These are phyloP conservation scores for Alviniconcha marisindica DNA, from an alignment of 1,140 invertebrate species.

Conservation along the genomic window DNA sequence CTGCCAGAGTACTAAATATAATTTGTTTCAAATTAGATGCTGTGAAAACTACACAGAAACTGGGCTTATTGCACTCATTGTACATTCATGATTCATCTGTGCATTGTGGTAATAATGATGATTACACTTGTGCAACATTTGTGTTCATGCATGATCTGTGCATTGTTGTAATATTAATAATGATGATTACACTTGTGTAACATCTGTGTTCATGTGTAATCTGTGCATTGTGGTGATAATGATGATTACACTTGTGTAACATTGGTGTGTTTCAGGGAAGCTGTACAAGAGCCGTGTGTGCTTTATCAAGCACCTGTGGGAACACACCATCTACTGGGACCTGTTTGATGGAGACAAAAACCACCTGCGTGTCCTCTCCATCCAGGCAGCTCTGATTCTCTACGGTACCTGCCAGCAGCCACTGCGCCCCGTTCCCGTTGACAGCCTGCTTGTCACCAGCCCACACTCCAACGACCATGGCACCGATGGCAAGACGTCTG, in stretches of 20 bases:
- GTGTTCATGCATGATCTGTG: too few species aligned
- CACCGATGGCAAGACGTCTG: neutral
- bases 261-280: constrained; percentile 67
- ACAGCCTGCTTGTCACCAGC: constrained; percentile 27
- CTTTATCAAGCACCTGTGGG: constrained; percentile 73
- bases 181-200: too few species aligned
- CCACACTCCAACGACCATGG: neutral
- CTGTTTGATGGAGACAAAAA: constrained; percentile 69
- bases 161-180: too few species aligned
- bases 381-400: constrained; percentile 71
- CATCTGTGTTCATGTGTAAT: neutral
- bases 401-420: constrained; percentile 55
- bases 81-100: too few species aligned
- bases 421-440: constrained; percentile 41
- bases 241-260: neutral
- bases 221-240: neutral
- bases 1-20: too few species aligned
- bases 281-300: constrained; percentile 73
- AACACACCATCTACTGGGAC: constrained; percentile 73
- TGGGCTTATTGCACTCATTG: too few species aligned
- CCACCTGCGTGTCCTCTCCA: constrained; percentile 70
- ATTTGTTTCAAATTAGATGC: too few species aligned
- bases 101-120: too few species aligned
- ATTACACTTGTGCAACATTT: too few species aligned
- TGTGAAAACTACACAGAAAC: too few species aligned